phyloP scores from a whole-genome alignment of 2,797 vertebrate genomes.

The Holocentrus rufus region DNA sequence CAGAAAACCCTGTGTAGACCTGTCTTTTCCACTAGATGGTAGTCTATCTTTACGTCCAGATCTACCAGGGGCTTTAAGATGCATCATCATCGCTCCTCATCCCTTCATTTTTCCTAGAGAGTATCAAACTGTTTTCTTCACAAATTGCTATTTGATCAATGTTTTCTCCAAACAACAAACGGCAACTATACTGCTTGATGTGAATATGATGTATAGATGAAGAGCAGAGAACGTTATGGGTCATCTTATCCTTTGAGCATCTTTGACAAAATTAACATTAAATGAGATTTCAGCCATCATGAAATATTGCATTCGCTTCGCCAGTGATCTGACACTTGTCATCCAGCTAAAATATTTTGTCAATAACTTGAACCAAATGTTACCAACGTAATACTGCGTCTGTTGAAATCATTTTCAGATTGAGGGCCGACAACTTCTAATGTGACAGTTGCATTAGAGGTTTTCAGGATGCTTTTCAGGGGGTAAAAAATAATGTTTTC shows the following conservation, averaged over 20 bases:
- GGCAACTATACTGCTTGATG: too few species aligned
- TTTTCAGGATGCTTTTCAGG: too few species aligned
- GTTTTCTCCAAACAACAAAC: too few species aligned
- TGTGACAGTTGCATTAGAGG: too few species aligned
- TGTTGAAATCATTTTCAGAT: constrained; percentile 15
- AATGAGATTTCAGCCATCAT: too few species aligned
- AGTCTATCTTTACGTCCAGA: constrained; percentile 31
- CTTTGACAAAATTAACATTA: too few species aligned
- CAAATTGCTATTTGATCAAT: not conserved
- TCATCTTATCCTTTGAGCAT: too few species aligned
- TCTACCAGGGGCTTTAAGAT: not conserved
- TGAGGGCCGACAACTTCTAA: constrained; percentile 32
- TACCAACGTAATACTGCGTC: not conserved
- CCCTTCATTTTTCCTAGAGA: not conserved
- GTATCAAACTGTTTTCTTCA: too few species aligned
- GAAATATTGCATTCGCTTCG: too few species aligned
- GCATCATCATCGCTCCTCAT: too few species aligned
- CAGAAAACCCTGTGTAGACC: constrained; percentile 13
- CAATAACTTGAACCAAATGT: not conserved
- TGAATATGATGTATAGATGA: too few species aligned
- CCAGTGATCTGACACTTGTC: not conserved
- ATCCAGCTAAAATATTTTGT: not conserved
- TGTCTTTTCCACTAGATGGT: constrained; percentile 72
- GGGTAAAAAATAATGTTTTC: constrained; percentile 15
- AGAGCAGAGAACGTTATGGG: too few species aligned